Base-by-base conservation (phyloP, 2,888 invertebrate species). In the Mythimna pallens region DNA sequence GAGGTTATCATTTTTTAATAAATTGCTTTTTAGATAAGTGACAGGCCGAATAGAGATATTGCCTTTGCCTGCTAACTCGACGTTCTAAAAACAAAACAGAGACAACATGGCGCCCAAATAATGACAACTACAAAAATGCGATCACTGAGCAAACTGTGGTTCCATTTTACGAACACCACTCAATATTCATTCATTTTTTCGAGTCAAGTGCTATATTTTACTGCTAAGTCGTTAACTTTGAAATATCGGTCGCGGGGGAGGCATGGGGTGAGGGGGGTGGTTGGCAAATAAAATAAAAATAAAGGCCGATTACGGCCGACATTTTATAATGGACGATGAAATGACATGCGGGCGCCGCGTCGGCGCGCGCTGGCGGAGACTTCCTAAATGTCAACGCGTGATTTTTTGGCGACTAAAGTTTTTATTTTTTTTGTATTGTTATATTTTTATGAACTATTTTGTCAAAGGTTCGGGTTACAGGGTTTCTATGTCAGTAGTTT, bases 221-320 rank as follows among this genome's bases (percentile, higher is more conserved):
- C 92, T 90, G 92, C 89, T 85, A 89, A 92, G 94, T 95, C 96
- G 96, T 96, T 96, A 95, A 95, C 94, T 95, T 95, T 95, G 95
- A 95, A 95, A 95, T 95, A 95, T 95, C 94, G 94, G 93, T 86
- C 91, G 91, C 81, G 88, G 84, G 87, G 89, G 86, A 86, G 86
- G 81, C 81, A 74, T 80, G 80, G 80, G 86, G 76, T 76, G 67
- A 73, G 71, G 70, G 80, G 88, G 92, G 91, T 88, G 91, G 92
- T 90, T 90, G 92, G 93, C 93, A 93, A 95, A 95, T 95, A 94
- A 96, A 96, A 96, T 95, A 95, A 95, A 95, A 95, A 95, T 95
- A 94, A 95, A 95, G 94, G 93, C 92, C 94, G 95, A 94, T 95
- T 94, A 94, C 93, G 86, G 92, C 93, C 95, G 95, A 94, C 96